These are phyloP conservation scores for Synanthedon andrenaeformis DNA, from an alignment of 2,888 invertebrate genomes.

Conservation along the genomic window DNA sequence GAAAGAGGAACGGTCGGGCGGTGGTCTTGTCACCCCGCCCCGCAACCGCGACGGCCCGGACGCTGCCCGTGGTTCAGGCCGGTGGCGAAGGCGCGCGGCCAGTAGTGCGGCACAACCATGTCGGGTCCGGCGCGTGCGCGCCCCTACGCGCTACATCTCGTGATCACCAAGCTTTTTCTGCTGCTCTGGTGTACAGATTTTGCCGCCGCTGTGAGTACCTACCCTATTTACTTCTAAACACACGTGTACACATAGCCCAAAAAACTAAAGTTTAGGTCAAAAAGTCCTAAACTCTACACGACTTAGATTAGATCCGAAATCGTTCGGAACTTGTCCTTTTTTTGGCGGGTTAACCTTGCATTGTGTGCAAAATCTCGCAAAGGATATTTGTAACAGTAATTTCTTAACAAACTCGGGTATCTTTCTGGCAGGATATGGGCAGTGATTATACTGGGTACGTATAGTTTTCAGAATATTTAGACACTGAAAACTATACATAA, in stretches of 20 bases:
- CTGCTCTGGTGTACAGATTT: conserved; percentile 33
- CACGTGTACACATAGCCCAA: not conserved
- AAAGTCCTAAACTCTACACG: conserved; percentile 30
- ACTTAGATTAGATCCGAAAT: too few relatives aligned
- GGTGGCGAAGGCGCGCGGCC: conserved; percentile 47
- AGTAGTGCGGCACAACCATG: conserved; percentile 67
- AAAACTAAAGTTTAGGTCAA: conserved; percentile 5
- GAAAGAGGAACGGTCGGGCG: conserved; percentile 52
- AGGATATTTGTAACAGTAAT: too few relatives aligned
- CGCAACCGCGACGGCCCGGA: conserved; percentile 14
- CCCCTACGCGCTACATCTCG: conserved; percentile 42
- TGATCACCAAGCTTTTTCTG: conserved; percentile 43
- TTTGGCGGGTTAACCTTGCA: too few relatives aligned
- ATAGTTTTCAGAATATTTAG: too few relatives aligned
- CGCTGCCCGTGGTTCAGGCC: conserved; percentile 26
- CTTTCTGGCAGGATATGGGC: too few relatives aligned
- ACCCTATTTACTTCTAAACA: conserved; percentile 2
- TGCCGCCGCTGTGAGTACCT: conserved; percentile 48
- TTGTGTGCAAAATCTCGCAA: too few relatives aligned
- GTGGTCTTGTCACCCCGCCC: conserved; percentile 44
- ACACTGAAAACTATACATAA: too few relatives aligned
- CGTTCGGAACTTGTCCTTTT: too few relatives aligned
- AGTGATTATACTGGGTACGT: too few relatives aligned
- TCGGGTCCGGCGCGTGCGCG: conserved; percentile 66
- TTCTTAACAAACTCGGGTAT: too few relatives aligned